Percentiles rank a stretch among this genome's conserved stretches.
Evolutionary conservation across 2,113 vertebrate species (phyloP).

Genomic region (Heptranchias perlo): DNA sequence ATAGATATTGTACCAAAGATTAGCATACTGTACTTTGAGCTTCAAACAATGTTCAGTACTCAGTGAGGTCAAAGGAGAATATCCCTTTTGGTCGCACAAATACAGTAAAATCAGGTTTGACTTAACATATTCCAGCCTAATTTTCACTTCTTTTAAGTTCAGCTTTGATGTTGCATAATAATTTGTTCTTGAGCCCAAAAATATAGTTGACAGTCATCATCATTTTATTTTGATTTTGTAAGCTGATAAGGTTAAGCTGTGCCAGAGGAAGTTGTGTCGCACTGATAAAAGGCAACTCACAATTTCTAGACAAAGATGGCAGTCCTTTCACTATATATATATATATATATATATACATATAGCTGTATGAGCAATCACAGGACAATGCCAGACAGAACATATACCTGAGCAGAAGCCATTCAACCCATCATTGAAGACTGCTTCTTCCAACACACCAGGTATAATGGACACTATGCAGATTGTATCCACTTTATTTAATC

Average conservation of each 20-base stretch:
- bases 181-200: background rate
- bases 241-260: background rate
- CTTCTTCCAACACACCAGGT: background rate
- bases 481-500: background rate
- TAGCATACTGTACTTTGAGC: background rate
- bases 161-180: background rate
- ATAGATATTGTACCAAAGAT: background rate
- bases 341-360: background rate
- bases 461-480: background rate
- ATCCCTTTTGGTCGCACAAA: background rate
- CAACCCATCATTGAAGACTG: background rate
- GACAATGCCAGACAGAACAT: too few species aligned
- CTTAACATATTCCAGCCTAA: background rate
- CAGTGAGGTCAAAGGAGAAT: background rate
- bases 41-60: background rate
- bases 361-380: too few species aligned
- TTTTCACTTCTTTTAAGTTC: constrained; percentile 5
- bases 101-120: background rate
- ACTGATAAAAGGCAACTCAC: background rate
- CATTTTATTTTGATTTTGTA: background rate
- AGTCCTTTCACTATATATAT: background rate
- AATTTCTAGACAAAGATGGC: background rate
- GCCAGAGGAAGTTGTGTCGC: too few species aligned
- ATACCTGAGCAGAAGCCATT: background rate
- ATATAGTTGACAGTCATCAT: background rate